Evolutionary conservation across 2,797 vertebrate species (phyloP).

Genomic region (Gallirallus australis): DNA sequence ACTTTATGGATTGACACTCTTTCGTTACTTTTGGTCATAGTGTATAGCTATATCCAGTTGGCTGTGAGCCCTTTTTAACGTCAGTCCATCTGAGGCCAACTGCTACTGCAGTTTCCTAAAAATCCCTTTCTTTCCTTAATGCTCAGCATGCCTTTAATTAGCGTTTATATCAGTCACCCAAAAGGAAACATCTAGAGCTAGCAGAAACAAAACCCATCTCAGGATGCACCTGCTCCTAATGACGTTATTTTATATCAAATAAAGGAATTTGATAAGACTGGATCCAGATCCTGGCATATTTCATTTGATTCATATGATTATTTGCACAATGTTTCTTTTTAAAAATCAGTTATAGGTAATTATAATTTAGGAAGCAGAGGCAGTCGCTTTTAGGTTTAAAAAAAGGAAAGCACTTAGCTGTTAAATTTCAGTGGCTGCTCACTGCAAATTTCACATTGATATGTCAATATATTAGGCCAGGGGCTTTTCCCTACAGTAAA

Average conservation of each 20-base stretch:
- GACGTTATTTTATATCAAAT: slow-evolving; percentile 70
- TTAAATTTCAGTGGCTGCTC: neutral
- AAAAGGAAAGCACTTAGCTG: neutral
- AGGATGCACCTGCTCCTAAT: slow-evolving; percentile 67
- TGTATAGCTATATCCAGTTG: neutral
- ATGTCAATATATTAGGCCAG: neutral
- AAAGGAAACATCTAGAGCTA: slow-evolving; percentile 49
- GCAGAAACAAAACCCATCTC: slow-evolving; percentile 44
- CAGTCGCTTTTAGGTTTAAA: slow-evolving; percentile 7
- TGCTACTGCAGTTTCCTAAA: slow-evolving; percentile 1
- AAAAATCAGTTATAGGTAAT: neutral
- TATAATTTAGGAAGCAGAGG: slow-evolving; percentile 19
- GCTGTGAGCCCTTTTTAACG: slow-evolving; percentile 1
- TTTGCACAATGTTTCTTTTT: slow-evolving; percentile 23
- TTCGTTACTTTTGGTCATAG: neutral
- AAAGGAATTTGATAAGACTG: slow-evolving; percentile 71
- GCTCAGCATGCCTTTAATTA: neutral
- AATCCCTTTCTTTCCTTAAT: neutral
- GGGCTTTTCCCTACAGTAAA: neutral
- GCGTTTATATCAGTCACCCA: slow-evolving; percentile 27
- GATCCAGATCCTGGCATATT: slow-evolving; percentile 41
- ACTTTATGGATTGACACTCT: neutral
- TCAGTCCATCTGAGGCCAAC: neutral
- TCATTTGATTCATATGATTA: slow-evolving; percentile 56
- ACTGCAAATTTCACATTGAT: neutral